Base-by-base conservation (phyloP, 2,888 invertebrate species). In the Brachyptera risi region DNA sequence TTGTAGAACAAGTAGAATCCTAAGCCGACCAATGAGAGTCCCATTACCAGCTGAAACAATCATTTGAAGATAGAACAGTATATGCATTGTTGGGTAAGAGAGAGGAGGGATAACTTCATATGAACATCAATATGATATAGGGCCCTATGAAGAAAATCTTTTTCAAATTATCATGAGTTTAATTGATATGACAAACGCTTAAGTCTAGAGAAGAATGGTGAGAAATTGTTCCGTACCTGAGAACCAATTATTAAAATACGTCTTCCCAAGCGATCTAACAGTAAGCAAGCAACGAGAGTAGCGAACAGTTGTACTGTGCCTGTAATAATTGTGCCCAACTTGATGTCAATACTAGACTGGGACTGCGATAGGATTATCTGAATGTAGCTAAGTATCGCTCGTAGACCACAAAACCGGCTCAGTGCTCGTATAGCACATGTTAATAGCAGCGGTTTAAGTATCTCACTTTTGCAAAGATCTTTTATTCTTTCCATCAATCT, bases 181-280 rank as follows among this genome's bases (percentile, higher is more conserved):
- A n/a, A n/a, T n/a, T n/a, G n/a, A n/a, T n/a, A n/a, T n/a, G n/a
- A n/a, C n/a, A n/a, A n/a, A n/a, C n/a, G n/a, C n/a, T n/a, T n/a
- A n/a, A n/a, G n/a, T 15, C 11, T 11, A 31, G 35, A 7, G 35
- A 31, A 31, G 35, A 38, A 3, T 5, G 3, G 2, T 5, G 13
- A 3, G 5, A 42, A 13, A 13, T 42, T 42, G 2, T 2, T 19
- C 13, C 17, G 50, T 54, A 71, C 49, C 24, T 76, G 75, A 1
- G 75, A 75, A 26, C 72, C 61, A 7, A 77, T 67, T 3, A 79
- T 69, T 7, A 79, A 68, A 35, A 70, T 68, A 31, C 74, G 68
- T 40, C 79, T 64, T 1, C 79, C 79, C 21, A 72, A 70, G 27
- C 69, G 68, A 65, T 79, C 79, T 2, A 71, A 67, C 1, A 71